Conservation (phyloP, 2,113 vertebrate genomes). For the Anolis sagrei region DNA sequence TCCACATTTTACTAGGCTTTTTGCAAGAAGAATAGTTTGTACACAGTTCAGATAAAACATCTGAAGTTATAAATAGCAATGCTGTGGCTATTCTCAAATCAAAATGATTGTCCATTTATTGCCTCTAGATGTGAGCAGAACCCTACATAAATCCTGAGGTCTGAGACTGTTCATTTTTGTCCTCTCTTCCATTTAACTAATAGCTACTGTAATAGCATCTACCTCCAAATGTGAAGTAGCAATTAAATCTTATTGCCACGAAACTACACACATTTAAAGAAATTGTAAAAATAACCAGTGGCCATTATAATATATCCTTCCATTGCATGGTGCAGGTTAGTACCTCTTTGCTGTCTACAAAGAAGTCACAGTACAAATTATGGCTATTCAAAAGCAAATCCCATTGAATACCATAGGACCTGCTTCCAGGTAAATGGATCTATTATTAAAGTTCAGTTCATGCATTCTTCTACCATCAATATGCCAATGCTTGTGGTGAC, state of each 20-base stretch:
- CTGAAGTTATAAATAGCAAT: background rate
- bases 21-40: background rate
- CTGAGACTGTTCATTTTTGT: background rate
- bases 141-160: background rate
- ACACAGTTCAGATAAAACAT: background rate
- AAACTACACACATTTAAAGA: background rate
- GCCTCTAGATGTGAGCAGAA: background rate
- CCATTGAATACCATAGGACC: background rate
- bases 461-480: conserved; percentile 13
- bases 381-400: background rate
- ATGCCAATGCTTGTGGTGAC: conserved; percentile 58
- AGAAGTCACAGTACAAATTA: background rate
- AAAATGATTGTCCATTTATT: background rate
- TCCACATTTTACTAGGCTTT: too few relatives aligned
- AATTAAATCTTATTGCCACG: background rate
- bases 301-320: background rate
- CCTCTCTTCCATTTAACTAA: background rate
- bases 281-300: background rate
- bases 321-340: background rate
- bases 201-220: background rate
- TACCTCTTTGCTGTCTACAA: background rate
- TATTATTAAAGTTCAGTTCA: background rate
- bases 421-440: background rate
- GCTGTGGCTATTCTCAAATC: background rate
- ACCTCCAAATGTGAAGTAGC: background rate